A percentile compares a stretch with the other conserved stretches of the same genome.
These are phyloP conservation scores for Psephotus haematonotus DNA, from an alignment of 2,113 vertebrate species.

Conservation along the genomic window DNA sequence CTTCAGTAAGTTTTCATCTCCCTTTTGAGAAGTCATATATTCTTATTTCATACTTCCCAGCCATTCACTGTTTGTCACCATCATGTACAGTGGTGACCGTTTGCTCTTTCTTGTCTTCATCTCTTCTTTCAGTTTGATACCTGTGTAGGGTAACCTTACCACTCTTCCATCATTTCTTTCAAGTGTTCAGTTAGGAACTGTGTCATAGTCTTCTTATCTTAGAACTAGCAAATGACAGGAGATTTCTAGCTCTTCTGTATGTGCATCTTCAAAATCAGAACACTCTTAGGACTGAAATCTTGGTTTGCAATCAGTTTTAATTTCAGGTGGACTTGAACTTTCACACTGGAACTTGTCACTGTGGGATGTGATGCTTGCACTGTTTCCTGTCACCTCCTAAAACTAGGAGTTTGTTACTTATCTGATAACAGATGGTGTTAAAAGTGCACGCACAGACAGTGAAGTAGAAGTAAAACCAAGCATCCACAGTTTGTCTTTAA, in stretches of 20 bases:
- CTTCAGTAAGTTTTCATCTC: neutral
- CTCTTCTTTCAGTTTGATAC: neutral
- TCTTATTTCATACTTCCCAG: neutral
- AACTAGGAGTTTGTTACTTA: neutral
- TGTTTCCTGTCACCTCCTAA: neutral
- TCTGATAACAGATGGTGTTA: neutral
- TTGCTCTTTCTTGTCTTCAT: neutral
- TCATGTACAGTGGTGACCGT: neutral
- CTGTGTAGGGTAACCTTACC: neutral
- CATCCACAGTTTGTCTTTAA: neutral
- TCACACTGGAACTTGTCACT: neutral
- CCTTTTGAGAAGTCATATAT: neutral
- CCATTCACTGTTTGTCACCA: neutral
- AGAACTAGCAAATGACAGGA: neutral
- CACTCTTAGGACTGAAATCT: neutral
- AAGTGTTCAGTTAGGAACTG: neutral
- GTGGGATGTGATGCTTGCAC: neutral
- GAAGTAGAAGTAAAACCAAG: neutral
- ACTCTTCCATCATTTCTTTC: neutral
- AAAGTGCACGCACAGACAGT: neutral
- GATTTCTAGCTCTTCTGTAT: neutral
- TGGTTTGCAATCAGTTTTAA: neutral
- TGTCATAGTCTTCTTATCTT: neutral
- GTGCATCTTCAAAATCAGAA: neutral
- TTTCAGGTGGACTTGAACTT: neutral